A percentile compares a stretch with the other conserved stretches of the same genome.
phyloP scores from a whole-genome alignment of 2,113 vertebrate genomes.

The Xerus inauris region DNA sequence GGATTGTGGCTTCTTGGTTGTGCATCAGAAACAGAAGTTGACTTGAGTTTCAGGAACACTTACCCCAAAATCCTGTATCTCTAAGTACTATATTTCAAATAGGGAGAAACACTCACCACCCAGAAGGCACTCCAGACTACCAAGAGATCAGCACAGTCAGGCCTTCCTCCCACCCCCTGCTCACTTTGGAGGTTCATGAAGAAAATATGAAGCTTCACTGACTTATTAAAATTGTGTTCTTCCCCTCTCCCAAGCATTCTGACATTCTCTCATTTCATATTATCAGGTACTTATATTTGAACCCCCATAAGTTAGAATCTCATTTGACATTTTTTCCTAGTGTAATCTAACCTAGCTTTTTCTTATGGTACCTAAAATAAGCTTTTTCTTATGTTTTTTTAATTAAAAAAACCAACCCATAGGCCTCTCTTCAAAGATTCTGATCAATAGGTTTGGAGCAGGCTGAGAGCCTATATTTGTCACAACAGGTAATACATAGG shows the following conservation, averaged over 20 bases:
- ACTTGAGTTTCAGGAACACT: slow-evolving; percentile 13
- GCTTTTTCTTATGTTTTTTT: too few species aligned
- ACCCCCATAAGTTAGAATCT: background rate
- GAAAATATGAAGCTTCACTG: background rate
- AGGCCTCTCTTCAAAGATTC: background rate
- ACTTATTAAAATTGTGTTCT: background rate
- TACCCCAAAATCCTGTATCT: background rate
- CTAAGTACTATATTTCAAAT: background rate
- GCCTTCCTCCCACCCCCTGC: background rate
- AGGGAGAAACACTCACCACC: background rate
- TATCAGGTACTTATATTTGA: background rate
- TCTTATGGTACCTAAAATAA: background rate
- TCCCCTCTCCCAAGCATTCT: background rate
- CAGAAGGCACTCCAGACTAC: background rate
- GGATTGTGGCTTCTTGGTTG: background rate
- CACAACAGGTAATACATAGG: background rate
- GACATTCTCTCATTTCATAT: background rate
- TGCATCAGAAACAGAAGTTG: slow-evolving; percentile 18
- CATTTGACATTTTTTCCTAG: background rate
- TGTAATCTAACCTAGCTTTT: background rate
- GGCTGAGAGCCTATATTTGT: background rate
- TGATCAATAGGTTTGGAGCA: background rate
- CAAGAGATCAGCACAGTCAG: background rate
- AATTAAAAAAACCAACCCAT: too few species aligned
- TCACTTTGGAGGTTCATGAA: background rate